These are phyloP conservation scores for Patagioenas fasciata DNA, from an alignment of 2,113 vertebrate genomes.

Conservation along the genomic window DNA sequence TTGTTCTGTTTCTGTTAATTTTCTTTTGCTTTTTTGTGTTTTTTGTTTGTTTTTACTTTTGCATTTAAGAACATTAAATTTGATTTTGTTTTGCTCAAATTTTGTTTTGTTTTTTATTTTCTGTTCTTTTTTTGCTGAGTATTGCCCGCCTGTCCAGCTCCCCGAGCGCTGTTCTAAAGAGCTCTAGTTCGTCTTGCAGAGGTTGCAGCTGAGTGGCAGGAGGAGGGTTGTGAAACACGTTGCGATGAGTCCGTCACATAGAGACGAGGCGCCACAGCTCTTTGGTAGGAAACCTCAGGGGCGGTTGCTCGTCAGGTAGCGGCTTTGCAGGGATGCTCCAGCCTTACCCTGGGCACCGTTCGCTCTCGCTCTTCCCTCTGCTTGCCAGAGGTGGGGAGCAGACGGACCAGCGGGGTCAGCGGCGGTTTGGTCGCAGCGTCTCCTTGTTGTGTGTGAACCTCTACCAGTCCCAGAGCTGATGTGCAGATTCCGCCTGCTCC, in stretches of 20 bases:
- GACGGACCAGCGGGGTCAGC: not conserved
- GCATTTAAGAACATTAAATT: slow-evolving; percentile 98
- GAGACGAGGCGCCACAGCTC: not conserved
- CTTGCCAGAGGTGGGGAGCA: not conserved
- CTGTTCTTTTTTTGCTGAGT: slow-evolving; percentile 75
- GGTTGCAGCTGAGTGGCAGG: slow-evolving; percentile 24
- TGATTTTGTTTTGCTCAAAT: slow-evolving; percentile 94
- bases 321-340: not conserved
- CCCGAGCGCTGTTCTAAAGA: slow-evolving; percentile 39
- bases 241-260: not conserved
- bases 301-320: not conserved
- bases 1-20: slow-evolving; percentile 86
- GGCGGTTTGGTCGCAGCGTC: not conserved
- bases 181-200: not conserved
- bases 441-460: not conserved
- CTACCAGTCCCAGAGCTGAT: not conserved
- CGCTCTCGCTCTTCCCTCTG: not conserved
- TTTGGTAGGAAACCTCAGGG: not conserved
- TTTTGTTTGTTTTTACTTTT: slow-evolving; percentile 93
- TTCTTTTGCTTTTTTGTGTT: slow-evolving; percentile 88
- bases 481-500: not conserved
- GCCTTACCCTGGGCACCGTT: not conserved
- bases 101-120: slow-evolving; percentile 96
- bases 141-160: slow-evolving; percentile 68
- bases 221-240: not conserved